phyloP scores from a whole-genome alignment of 2,113 vertebrate genomes.

The Eptesicus fuscus region DNA sequence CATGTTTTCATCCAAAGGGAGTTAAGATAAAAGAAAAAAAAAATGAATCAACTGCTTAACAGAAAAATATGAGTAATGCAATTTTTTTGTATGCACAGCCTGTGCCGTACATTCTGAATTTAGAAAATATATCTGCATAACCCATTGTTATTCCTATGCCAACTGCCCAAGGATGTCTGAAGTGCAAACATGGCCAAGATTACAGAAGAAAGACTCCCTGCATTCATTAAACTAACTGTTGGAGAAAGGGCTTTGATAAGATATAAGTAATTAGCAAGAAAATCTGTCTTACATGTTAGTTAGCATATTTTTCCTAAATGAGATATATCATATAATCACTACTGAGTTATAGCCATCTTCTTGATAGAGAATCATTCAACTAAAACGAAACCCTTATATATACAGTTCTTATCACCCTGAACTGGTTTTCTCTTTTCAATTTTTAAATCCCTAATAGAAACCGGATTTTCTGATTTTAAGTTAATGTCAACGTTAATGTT shows the following conservation, averaged over 20 bases:
- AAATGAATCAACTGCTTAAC: not conserved
- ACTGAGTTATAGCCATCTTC: not conserved
- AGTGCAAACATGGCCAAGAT: not conserved
- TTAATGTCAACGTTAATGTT: not conserved
- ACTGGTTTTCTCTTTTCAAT: not conserved
- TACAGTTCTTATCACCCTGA: not conserved
- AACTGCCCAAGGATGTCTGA: not conserved
- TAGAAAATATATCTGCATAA: not conserved
- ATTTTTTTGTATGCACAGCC: not conserved
- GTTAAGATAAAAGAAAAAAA: not conserved
- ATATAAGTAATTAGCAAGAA: constrained; percentile 5
- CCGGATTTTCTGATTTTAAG: not conserved
- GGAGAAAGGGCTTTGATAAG: not conserved
- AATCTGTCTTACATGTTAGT: not conserved
- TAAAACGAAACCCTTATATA: not conserved
- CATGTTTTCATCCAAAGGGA: not conserved
- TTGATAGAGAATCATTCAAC: not conserved
- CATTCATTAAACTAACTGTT: not conserved
- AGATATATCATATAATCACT: not conserved
- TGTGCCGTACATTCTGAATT: not conserved
- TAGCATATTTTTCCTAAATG: constrained; percentile 27
- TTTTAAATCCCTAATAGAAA: constrained; percentile 6
- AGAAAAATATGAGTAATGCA: not conserved
- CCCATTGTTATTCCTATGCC: not conserved
- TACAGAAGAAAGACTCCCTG: not conserved